phyloP scores from a whole-genome alignment of 1,140 invertebrate species.

The Micrasema longulum region DNA sequence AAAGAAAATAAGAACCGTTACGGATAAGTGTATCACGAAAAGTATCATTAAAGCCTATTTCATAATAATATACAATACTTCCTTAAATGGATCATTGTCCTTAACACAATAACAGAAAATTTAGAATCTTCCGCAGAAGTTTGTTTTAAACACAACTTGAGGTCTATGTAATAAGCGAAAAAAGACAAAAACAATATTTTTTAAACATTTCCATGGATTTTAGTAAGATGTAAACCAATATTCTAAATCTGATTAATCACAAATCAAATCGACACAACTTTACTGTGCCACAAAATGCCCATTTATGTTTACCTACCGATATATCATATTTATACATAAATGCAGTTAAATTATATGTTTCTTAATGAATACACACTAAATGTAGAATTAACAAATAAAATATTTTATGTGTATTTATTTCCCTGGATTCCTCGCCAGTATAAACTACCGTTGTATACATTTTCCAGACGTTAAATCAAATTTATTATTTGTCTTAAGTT shows the following conservation, averaged over 20 bases:
- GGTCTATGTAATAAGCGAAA: slow-evolving; percentile 28
- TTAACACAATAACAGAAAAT: slow-evolving; percentile 36
- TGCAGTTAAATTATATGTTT: slow-evolving; percentile 48
- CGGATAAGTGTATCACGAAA: slow-evolving; percentile 46
- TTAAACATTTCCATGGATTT: slow-evolving; percentile 23
- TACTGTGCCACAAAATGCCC: slow-evolving; percentile 49
- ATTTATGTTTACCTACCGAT: slow-evolving; percentile 51
- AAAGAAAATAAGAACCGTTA: slow-evolving; percentile 42
- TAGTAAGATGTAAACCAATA: slow-evolving; percentile 24
- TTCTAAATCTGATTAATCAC: slow-evolving; percentile 30
- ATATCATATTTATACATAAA: slow-evolving; percentile 47
- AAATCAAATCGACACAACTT: slow-evolving; percentile 34
- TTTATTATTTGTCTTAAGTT: slow-evolving; percentile 23
- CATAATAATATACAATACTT: slow-evolving; percentile 44
- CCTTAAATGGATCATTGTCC: slow-evolving; percentile 26
- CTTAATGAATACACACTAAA: slow-evolving; percentile 47
- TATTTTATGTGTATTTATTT: slow-evolving; percentile 2
- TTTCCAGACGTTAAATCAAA: slow-evolving; percentile 30
- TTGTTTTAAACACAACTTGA: slow-evolving; percentile 35
- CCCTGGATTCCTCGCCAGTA: slow-evolving; percentile 13
- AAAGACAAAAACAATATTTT: slow-evolving; percentile 23
- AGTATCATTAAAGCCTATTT: slow-evolving; percentile 41
- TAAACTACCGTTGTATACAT: background rate
- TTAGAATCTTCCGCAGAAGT: slow-evolving; percentile 6
- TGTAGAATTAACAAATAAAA: slow-evolving; percentile 34